Evolutionary conservation across 2,797 vertebrate genomes (phyloP), one percentile per base, ranked within the genome.

Genomic region (Sebastes vulpes): DNA sequence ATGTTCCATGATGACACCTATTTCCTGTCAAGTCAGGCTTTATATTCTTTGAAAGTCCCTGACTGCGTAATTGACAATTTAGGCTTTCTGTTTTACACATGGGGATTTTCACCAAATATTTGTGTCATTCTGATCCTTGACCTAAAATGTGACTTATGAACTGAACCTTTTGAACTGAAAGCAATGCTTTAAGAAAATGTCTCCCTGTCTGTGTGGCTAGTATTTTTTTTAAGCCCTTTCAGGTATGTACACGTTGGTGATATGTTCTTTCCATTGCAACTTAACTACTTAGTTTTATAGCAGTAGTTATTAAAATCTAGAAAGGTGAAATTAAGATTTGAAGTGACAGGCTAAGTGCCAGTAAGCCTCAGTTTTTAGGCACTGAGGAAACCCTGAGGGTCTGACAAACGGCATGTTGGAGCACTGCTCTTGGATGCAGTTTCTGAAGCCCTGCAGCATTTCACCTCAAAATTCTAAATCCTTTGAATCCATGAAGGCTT

Each of bases 391-490:
- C 64, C 63, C 70, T 9, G 20, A 29, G 57, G 79, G 38, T 38
- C 28, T 42, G 32, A 73, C 46, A 54, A 18, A 42, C 1, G 1
- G 38, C 75, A 25, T 75, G 82, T 82, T 35, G 9, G 54, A 77
- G 81, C 87, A 32, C 42, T 67, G 14, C 61, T 42, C 35, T 28
- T 66, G 5, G 21, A 60, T 6, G 23, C 21, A 61, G 20, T 29
- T 1, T 4, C 9, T 61, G 26, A 72, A 18, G 28, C 56, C 31
- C 29, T 65, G 69, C 63, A 66, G 6, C 32, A 26, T 68, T 70
- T 73, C 28, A 70, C 2, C 4, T n/a, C 6, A 42, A 42, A 42
- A 42, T 50, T 20, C 25, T 0, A 20, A 31, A 6, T 9, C 66
- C 3, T 61, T 6, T 21, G 1, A 6, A 61, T 14, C 2, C 3